Conservation (phyloP, 2,113 vertebrate genomes). For the Chitala chitala region DNA sequence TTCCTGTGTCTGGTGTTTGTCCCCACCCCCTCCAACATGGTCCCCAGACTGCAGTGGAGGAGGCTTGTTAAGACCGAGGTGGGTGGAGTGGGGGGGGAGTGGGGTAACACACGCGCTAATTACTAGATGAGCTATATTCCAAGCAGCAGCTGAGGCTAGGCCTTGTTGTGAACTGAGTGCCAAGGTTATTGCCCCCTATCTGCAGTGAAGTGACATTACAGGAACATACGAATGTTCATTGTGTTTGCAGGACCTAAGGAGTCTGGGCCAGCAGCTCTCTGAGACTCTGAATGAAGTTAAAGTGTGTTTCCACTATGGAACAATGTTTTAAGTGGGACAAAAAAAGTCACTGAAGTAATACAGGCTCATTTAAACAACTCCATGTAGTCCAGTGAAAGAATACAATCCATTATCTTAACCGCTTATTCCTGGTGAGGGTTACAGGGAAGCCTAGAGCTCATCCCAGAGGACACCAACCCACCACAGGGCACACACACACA, state of each 20-base stretch:
- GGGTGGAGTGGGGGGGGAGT: too few relatives aligned
- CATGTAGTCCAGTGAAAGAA: not conserved
- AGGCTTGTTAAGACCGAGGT: too few relatives aligned
- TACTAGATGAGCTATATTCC: too few relatives aligned
- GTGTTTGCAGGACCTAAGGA: not conserved
- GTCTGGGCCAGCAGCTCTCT: not conserved
- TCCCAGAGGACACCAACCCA: too few relatives aligned
- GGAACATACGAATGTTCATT: too few relatives aligned
- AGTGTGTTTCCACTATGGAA: not conserved
- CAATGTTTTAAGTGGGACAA: not conserved
- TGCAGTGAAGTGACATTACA: not conserved
- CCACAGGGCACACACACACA: too few relatives aligned
- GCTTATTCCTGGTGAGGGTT: too few relatives aligned
- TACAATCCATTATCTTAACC: too few relatives aligned
- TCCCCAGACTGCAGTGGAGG: not conserved
- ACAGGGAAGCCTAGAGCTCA: too few relatives aligned
- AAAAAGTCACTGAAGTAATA: not conserved
- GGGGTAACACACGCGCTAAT: too few relatives aligned
- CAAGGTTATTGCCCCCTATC: not conserved
- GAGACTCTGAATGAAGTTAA: not conserved
- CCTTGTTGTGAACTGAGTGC: too few relatives aligned
- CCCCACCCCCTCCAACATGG: not conserved
- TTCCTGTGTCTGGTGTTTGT: not conserved
- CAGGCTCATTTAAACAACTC: not conserved
- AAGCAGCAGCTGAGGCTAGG: too few relatives aligned